Conservation (phyloP, 1,140 invertebrate genomes). For the Thaumetopoea pityocampa region DNA sequence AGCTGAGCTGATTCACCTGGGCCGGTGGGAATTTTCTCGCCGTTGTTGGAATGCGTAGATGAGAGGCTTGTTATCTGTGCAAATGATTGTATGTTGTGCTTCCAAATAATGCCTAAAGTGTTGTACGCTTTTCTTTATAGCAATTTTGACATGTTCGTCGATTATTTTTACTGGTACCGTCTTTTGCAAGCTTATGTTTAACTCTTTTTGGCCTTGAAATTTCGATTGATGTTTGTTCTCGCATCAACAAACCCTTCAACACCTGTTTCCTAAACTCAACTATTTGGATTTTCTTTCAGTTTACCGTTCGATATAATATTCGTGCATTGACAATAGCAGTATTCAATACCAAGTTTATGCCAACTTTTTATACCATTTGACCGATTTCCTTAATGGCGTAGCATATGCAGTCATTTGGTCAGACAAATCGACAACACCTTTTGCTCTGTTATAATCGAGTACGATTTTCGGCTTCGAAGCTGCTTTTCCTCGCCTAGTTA, state of each 20-base stretch:
- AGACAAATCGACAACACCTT: conserved; percentile 42
- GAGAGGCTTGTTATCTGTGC: neutral
- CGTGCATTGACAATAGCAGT: conserved; percentile 41
- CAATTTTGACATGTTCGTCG: too few relatives aligned
- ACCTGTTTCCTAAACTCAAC: conserved; percentile 21
- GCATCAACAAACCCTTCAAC: conserved; percentile 1
- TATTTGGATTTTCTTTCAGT: conserved; percentile 13
- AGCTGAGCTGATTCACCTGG: neutral
- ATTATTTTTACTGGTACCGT: too few relatives aligned
- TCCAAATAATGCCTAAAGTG: too few relatives aligned
- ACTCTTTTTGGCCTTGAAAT: conserved; percentile 15
- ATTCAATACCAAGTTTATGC: conserved; percentile 40
- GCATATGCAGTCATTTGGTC: conserved; percentile 50
- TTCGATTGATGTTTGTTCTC: conserved; percentile 4
- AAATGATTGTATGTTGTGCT: neutral
- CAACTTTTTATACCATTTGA: conserved; percentile 53
- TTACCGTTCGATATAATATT: conserved; percentile 16
- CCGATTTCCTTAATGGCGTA: conserved; percentile 36
- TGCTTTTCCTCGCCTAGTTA: conserved; percentile 16
- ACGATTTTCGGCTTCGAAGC: conserved; percentile 22
- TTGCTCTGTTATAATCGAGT: conserved; percentile 41
- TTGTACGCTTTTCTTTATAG: too few relatives aligned
- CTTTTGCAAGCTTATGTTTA: conserved; percentile 29
- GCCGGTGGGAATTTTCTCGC: neutral
- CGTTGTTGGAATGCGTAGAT: neutral